These are phyloP conservation scores for Vulpes vulpes DNA, from an alignment of 2,113 vertebrate species.

Conservation along the genomic window DNA sequence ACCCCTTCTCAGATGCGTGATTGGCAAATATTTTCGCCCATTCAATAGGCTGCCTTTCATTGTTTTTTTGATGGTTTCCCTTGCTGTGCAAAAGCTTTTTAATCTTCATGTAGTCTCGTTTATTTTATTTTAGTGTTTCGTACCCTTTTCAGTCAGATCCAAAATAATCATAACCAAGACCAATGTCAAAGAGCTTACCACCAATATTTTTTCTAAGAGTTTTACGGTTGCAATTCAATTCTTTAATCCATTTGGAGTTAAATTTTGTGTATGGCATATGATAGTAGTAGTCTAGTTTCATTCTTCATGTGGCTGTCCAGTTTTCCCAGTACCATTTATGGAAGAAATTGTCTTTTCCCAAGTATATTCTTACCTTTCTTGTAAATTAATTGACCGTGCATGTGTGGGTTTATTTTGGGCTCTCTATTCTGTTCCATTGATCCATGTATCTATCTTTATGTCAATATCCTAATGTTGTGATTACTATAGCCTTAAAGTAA, in stretches of 20 bases:
- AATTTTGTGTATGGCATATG: not conserved
- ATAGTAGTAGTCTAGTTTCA: no score
- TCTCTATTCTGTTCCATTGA: not conserved
- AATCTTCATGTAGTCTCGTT: not conserved
- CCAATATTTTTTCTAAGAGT: not conserved
- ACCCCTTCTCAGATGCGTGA: not conserved
- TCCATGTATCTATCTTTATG: not conserved
- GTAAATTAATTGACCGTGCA: not conserved
- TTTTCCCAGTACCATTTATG: not conserved
- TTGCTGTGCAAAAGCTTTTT: not conserved
- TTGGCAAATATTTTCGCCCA: not conserved
- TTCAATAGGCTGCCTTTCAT: not conserved
- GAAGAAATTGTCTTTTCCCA: not conserved
- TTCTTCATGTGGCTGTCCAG: not conserved
- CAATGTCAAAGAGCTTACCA: not conserved
- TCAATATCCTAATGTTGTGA: not conserved
- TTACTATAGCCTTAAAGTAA: no score
- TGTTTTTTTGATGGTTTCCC: not conserved
- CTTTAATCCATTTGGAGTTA: not conserved
- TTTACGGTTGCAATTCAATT: not conserved
- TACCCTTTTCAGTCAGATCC: not conserved
- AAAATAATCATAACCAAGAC: not conserved
- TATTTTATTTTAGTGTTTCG: not conserved
- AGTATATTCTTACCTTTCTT: not conserved
- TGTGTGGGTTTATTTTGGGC: not conserved